A percentile compares a stretch with the other conserved stretches of the same genome.
These are phyloP conservation scores for Drosophila baimaii DNA, from an alignment of 1,140 invertebrate species.

Conservation along the genomic window DNA sequence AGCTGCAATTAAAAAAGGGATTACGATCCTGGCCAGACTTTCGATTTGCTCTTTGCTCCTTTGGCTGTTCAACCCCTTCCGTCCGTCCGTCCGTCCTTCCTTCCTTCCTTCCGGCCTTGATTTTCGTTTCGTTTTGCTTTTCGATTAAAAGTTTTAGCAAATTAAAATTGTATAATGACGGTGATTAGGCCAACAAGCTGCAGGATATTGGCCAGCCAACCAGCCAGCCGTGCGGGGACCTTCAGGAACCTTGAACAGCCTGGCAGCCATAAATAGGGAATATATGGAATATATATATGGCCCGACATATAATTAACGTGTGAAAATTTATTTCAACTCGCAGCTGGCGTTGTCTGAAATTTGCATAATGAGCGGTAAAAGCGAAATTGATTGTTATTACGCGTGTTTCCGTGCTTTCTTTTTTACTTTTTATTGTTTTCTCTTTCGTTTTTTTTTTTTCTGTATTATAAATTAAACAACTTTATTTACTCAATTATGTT, in stretches of 20 bases:
- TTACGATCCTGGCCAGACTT: conserved; percentile 64
- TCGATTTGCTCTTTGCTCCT: conserved; percentile 56
- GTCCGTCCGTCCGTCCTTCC: background rate
- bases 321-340: conserved; percentile 58
- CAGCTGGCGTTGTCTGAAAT: conserved; percentile 60
- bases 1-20: conserved; percentile 79
- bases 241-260: conserved; percentile 17
- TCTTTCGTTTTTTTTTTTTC: conserved; percentile 35
- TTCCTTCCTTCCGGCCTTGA: conserved; percentile 26
- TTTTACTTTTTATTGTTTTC: conserved; percentile 32
- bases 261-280: background rate
- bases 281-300: conserved; percentile 32
- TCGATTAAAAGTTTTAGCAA: conserved; percentile 75
- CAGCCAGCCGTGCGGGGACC: background rate
- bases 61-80: background rate
- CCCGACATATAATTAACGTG: conserved; percentile 70
- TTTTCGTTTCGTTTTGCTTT: conserved; percentile 48
- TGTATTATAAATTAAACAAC: conserved; percentile 82
- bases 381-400: conserved; percentile 70
- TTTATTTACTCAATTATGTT: conserved; percentile 81
- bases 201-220: background rate
- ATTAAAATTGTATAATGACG: conserved; percentile 79
- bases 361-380: conserved; percentile 61
- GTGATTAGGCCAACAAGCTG: conserved; percentile 61
- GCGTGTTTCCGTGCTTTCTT: conserved; percentile 34